These are phyloP conservation scores for Notocelia uddmanniana DNA, from an alignment of 2,888 invertebrate species.

Conservation along the genomic window DNA sequence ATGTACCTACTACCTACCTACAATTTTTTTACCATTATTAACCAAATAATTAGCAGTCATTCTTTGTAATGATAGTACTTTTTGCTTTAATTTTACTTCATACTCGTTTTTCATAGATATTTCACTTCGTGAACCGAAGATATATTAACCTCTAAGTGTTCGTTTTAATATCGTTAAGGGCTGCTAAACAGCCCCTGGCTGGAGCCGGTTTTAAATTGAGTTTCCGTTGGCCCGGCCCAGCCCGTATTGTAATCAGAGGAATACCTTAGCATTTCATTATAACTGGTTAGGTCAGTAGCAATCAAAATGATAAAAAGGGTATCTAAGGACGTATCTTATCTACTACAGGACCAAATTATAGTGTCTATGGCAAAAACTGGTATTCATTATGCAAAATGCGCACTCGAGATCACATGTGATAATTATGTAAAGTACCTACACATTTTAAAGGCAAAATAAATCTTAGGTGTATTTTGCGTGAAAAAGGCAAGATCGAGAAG, in stretches of 20 bases:
- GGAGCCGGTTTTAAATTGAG: conserved; percentile 20
- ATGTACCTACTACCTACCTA: not conserved
- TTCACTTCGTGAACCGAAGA: conserved; percentile 6
- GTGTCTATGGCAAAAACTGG: conserved; percentile 11
- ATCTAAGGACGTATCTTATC: conserved; percentile 21
- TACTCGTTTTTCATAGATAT: conserved; percentile 5
- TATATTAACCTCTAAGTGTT: conserved; percentile 13
- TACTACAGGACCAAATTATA: conserved; percentile 18
- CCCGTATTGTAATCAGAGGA: conserved; percentile 29
- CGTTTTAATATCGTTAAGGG: conserved; percentile 24
- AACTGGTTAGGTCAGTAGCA: conserved; percentile 7
- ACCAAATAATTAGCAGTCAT: conserved; percentile 1
- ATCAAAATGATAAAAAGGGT: conserved; percentile 29
- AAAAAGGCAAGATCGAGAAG: not conserved
- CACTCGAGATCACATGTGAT: not conserved
- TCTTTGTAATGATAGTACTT: conserved; percentile 2
- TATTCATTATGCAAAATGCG: conserved; percentile 21
- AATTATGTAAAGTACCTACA: not conserved
- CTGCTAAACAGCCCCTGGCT: conserved; percentile 25
- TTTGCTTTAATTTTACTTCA: conserved; percentile 10
- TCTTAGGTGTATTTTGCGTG: not conserved
- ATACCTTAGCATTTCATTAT: conserved; percentile 33
- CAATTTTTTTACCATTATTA: conserved; percentile 1
- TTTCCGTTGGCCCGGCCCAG: conserved; percentile 24
- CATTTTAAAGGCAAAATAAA: not conserved